A percentile compares a stretch with the other conserved stretches of the same genome.
phyloP scores from a whole-genome alignment of 2,113 vertebrate genomes.

The Cheilinus undulatus region DNA sequence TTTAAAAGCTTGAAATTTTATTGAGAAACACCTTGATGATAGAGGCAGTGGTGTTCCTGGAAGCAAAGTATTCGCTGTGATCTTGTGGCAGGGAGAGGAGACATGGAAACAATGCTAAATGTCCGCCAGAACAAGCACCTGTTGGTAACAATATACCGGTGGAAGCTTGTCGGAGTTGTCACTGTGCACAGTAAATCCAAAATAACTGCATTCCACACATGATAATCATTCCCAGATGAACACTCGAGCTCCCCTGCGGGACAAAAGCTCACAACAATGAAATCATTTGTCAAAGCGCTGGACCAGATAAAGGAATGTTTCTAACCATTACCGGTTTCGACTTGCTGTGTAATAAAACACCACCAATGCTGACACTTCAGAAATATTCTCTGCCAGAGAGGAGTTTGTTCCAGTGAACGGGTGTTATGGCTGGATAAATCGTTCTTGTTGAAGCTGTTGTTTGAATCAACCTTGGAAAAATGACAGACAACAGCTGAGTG shows the following conservation, averaged over 20 bases:
- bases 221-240: conserved; percentile 28
- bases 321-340: background rate
- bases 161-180: conserved; percentile 6
- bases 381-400: background rate
- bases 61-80: background rate
- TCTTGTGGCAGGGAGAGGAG: background rate
- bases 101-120: conserved; percentile 39
- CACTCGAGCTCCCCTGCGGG: background rate
- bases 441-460: background rate
- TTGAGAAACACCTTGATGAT: background rate
- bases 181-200: conserved; percentile 37
- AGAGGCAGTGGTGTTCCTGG: conserved; percentile 1
- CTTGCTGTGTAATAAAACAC: conserved; percentile 9
- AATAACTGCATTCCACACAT: conserved; percentile 62
- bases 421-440: conserved; percentile 8
- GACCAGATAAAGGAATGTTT: background rate
- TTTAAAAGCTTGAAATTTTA: background rate
- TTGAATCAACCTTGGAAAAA: conserved; percentile 10
- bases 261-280: background rate
- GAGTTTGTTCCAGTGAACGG: background rate
- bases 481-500: conserved; percentile 1
- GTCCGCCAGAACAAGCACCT: conserved; percentile 54
- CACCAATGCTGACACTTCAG: background rate
- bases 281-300: conserved; percentile 10
- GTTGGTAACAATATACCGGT: conserved; percentile 62